Conservation (phyloP, 37 sponge, comb jelly and placozoan genomes). For the Cliona cf. orientalis region DNA sequence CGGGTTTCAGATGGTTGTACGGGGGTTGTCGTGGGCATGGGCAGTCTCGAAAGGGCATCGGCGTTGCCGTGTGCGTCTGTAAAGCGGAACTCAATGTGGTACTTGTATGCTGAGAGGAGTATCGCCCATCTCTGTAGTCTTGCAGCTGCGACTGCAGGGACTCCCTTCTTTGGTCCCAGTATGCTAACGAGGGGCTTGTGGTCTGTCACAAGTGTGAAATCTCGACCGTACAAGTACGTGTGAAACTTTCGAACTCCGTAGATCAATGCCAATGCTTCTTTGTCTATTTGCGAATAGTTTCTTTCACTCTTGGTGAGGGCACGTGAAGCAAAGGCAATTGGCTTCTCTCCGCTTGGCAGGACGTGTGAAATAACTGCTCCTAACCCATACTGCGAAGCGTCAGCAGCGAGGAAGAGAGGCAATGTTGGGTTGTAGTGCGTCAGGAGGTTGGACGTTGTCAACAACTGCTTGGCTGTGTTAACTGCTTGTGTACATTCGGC, state of each 20-base stretch:
- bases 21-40: no score
- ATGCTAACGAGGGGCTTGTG: slow-evolving; percentile 22
- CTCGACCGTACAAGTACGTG: neutral
- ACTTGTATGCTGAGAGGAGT: no score
- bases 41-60: no score
- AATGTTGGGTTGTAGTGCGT: slow-evolving; percentile 31
- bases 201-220: slow-evolving; percentile 2
- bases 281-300: slow-evolving; percentile 20
- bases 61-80: no score
- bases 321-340: slow-evolving; percentile 45
- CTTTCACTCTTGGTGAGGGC: neutral
- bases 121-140: slow-evolving; percentile 13
- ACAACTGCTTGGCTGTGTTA: slow-evolving; percentile 7
- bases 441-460: slow-evolving; percentile 23
- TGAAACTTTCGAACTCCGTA: slow-evolving; percentile 8
- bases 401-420: slow-evolving; percentile 15
- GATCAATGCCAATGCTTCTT: neutral
- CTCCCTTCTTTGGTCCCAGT: slow-evolving; percentile 14
- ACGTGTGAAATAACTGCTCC: slow-evolving; percentile 53
- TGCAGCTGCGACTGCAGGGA: slow-evolving; percentile 6
- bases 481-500: neutral
- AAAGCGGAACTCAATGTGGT: no score
- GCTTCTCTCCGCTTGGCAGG: slow-evolving; percentile 27
- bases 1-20: no score
- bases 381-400: slow-evolving; percentile 46